A percentile compares a stretch with the other conserved stretches of the same genome.
phyloP scores from a whole-genome alignment of 2,797 vertebrate species.

The Melanotaenia parkinsoni region DNA sequence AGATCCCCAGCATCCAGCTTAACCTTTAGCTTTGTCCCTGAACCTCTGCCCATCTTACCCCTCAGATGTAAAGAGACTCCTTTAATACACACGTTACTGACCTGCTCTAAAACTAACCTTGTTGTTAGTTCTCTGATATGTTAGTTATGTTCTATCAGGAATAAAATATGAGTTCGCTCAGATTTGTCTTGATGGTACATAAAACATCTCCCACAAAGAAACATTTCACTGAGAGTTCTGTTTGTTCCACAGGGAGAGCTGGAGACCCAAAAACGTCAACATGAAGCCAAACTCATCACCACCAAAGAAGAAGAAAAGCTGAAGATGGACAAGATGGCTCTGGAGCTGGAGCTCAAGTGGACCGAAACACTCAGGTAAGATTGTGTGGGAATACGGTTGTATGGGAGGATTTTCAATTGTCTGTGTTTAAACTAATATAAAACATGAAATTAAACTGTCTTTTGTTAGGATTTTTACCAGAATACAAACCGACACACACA shows the following conservation, averaged over 20 bases:
- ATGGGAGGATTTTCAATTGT: neutral
- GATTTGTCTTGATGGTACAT: too few species aligned
- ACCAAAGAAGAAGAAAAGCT: conserved; percentile 94
- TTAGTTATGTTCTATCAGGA: too few species aligned
- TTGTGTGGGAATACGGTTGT: neutral
- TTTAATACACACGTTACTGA: too few species aligned
- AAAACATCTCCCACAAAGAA: too few species aligned
- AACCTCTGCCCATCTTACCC: too few species aligned
- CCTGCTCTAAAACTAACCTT: too few species aligned
- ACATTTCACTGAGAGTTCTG: neutral
- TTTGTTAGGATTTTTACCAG: neutral
- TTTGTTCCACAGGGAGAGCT: conserved; percentile 86
- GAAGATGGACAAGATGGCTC: conserved; percentile 94
- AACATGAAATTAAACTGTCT: conserved; percentile 46
- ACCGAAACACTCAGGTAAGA: conserved; percentile 94
- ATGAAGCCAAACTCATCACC: conserved; percentile 89
- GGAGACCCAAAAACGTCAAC: conserved; percentile 91
- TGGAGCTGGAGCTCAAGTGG: conserved; percentile 97
- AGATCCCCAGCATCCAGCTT: too few species aligned
- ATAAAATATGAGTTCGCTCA: too few species aligned
- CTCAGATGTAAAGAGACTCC: too few species aligned
- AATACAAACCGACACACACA: neutral
- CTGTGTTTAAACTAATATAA: conserved; percentile 12
- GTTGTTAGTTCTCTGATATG: too few species aligned
- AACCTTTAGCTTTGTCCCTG: too few species aligned